Conservation (phyloP, 2,113 vertebrate genomes). For the Oryzias melastigma region DNA sequence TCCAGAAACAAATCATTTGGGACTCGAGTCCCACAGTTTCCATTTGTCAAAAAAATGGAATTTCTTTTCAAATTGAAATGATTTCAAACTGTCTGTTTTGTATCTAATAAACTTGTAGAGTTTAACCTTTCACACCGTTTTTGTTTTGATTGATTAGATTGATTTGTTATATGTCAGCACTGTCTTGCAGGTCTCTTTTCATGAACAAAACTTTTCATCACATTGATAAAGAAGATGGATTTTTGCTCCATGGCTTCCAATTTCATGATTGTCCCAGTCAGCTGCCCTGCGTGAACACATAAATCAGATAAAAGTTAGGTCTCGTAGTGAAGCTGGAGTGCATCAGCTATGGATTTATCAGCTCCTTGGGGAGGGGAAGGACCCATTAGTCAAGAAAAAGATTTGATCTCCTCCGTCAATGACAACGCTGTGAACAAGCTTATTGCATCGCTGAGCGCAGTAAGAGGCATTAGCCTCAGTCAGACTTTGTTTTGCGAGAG, state of each 20-base stretch:
- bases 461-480: conserved; percentile 38
- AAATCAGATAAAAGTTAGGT: conserved; percentile 37
- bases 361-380: conserved; percentile 42
- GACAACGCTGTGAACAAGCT: conserved; percentile 35
- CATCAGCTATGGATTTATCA: conserved; percentile 23
- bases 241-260: conserved; percentile 7
- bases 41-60: neutral
- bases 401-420: conserved; percentile 63
- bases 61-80: neutral
- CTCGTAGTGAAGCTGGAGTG: conserved; percentile 17
- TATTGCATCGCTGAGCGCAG: conserved; percentile 36
- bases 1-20: conserved; percentile 8
- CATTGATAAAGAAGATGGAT: conserved; percentile 24
- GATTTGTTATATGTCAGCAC: conserved; percentile 5
- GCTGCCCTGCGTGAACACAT: conserved; percentile 50
- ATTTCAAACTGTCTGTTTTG: neutral
- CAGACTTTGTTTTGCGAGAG: conserved; percentile 15
- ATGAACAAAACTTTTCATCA: conserved; percentile 40
- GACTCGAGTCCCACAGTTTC: neutral
- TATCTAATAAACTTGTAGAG: neutral
- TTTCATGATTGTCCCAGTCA: conserved; percentile 28
- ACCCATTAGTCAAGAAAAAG: conserved; percentile 61
- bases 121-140: neutral
- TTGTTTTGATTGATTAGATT: conserved; percentile 3
- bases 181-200: conserved; percentile 17